These are phyloP conservation scores for Microctonus hyperodae DNA, from an alignment of 2,888 invertebrate species.

Conservation along the genomic window DNA sequence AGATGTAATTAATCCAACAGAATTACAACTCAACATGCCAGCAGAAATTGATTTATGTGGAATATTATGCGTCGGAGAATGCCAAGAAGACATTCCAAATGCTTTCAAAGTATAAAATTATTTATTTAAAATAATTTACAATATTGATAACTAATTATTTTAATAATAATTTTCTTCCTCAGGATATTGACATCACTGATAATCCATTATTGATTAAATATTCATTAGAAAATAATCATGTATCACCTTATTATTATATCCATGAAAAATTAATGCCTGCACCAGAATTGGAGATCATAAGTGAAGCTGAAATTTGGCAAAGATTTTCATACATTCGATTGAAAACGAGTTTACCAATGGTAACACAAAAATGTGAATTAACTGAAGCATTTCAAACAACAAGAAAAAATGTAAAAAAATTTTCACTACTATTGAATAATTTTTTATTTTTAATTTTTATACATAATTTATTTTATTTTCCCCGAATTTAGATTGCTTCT, in stretches of 20 bases:
- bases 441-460: slow-evolving; percentile 8
- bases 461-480: slow-evolving; percentile 8
- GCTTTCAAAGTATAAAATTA: slow-evolving; percentile 66
- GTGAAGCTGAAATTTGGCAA: slow-evolving; percentile 70
- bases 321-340: slow-evolving; percentile 77
- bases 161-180: slow-evolving; percentile 26
- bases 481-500: slow-evolving; percentile 68
- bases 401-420: slow-evolving; percentile 69
- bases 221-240: slow-evolving; percentile 66
- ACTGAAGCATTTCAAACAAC: slow-evolving; percentile 69
- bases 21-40: slow-evolving; percentile 73
- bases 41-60: slow-evolving; percentile 82
- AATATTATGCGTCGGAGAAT: slow-evolving; percentile 72
- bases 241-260: slow-evolving; percentile 74
- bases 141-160: neutral
- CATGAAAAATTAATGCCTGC: slow-evolving; percentile 76
- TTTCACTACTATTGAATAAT: neutral
- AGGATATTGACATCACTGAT: slow-evolving; percentile 81
- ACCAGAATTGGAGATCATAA: slow-evolving; percentile 69
- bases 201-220: slow-evolving; percentile 75
- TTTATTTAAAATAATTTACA: neutral
- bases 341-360: slow-evolving; percentile 71
- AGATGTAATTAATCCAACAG: slow-evolving; percentile 64
- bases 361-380: slow-evolving; percentile 68
- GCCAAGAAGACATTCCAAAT: slow-evolving; percentile 69